phyloP scores from a whole-genome alignment of 2,888 invertebrate genomes.

The Bedellia somnulentella region DNA sequence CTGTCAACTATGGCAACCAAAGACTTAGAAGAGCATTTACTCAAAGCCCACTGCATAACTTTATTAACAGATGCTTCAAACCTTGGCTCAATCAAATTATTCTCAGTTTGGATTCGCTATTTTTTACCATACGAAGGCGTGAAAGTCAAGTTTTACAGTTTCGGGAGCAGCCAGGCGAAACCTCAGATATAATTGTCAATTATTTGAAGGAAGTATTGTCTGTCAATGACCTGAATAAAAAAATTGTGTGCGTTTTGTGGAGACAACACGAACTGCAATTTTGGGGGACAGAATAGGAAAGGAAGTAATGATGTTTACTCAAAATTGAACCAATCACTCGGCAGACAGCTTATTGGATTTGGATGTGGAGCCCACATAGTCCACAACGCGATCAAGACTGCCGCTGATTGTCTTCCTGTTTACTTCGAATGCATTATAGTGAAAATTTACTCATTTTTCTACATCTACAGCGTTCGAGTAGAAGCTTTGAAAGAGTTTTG shows the following conservation, averaged over 20 bases:
- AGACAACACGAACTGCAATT: constrained; percentile 13
- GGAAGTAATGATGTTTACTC: constrained; percentile 12
- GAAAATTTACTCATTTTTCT: too few species aligned
- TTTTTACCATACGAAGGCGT: constrained; percentile 14
- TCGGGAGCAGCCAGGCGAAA: constrained; percentile 11
- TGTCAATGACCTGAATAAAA: too few species aligned
- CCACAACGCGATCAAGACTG: constrained; percentile 15
- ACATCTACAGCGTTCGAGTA: constrained; percentile 14
- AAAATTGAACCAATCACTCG: constrained; percentile 11
- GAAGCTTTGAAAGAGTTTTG: constrained; percentile 14
- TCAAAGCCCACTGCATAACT: constrained; percentile 13
- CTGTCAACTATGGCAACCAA: too few species aligned
- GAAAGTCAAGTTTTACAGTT: constrained; percentile 15
- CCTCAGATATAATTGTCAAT: background rate
- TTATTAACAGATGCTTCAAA: constrained; percentile 19
- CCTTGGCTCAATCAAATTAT: constrained; percentile 18
- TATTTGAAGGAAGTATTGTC: too few species aligned
- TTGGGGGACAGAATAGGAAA: constrained; percentile 12
- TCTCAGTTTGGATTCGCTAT: constrained; percentile 14
- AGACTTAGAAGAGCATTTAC: constrained; percentile 15
- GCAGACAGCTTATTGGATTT: constrained; percentile 12
- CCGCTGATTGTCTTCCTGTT: constrained; percentile 13
- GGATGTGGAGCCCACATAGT: constrained; percentile 15
- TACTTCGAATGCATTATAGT: constrained; percentile 13
- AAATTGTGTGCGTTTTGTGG: too few species aligned